Percentiles rank a stretch among this genome's conserved stretches.
Conservation (phyloP, 2,888 invertebrate species). For the Muscina levida region DNA sequence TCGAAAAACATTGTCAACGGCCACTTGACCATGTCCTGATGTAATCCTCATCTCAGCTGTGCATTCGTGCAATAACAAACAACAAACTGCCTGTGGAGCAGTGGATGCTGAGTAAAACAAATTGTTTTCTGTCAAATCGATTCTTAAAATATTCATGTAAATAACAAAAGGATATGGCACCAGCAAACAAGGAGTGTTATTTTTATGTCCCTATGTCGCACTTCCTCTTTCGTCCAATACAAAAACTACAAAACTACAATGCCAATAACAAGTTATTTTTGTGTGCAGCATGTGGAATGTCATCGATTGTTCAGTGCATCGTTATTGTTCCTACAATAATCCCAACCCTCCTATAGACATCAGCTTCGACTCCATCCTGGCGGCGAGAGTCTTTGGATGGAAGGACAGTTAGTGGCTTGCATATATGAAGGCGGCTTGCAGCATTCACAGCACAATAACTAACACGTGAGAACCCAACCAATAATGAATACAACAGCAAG, state of each 20-base stretch:
- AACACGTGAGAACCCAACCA: constrained; percentile 29
- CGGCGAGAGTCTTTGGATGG: no score
- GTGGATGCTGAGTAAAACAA: constrained; percentile 16
- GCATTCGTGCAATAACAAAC: not conserved
- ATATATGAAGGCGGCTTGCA: no score
- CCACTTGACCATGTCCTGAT: no score
- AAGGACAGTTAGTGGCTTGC: no score
- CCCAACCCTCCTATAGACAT: not conserved
- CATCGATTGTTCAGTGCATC: not conserved
- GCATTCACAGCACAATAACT: not conserved
- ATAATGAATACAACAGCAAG: no score
- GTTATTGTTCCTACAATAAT: constrained; percentile 2
- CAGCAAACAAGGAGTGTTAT: not conserved
- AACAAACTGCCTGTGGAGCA: not conserved
- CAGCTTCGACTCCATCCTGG: no score
- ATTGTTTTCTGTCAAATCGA: constrained; percentile 37
- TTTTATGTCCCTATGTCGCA: no score
- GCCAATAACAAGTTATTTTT: no score
- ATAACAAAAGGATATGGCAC: not conserved
- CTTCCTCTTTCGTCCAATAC: no score
- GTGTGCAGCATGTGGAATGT: not conserved
- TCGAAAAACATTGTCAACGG: no score
- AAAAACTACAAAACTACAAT: no score
- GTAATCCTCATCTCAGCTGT: not conserved
- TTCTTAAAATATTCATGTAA: constrained; percentile 42